A percentile compares a stretch with the other conserved stretches of the same genome.
These are phyloP conservation scores for Ciconia boyciana DNA, from an alignment of 2,113 vertebrate species.

Conservation along the genomic window DNA sequence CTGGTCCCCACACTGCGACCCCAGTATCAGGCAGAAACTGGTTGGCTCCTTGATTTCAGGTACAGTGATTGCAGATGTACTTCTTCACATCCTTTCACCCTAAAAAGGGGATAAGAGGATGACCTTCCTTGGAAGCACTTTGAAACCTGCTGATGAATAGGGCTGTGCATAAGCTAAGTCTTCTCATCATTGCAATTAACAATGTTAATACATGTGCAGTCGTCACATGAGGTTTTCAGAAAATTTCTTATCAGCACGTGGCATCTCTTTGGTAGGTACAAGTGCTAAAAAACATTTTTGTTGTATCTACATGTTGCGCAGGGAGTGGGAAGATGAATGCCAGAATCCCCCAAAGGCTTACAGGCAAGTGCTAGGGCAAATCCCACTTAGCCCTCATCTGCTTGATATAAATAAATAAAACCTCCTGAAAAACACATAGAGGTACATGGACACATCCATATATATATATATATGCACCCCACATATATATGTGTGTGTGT, in stretches of 20 bases:
- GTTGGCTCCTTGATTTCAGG: background rate
- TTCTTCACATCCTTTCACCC: background rate
- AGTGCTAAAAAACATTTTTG: background rate
- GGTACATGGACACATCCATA: background rate
- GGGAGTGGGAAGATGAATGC: background rate
- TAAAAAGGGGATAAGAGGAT: background rate
- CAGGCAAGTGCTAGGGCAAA: background rate
- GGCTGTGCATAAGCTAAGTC: background rate
- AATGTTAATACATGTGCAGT: background rate
- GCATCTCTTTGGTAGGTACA: background rate
- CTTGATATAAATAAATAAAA: background rate
- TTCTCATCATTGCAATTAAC: background rate
- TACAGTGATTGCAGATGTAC: too few relatives aligned
- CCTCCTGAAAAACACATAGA: background rate
- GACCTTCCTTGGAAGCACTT: background rate
- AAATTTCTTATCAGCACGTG: background rate
- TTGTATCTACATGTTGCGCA: accelerated
- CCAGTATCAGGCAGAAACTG: background rate
- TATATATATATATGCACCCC: too few relatives aligned
- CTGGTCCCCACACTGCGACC: background rate
- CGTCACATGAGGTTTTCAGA: background rate
- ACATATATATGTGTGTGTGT: too few relatives aligned
- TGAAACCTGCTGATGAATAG: background rate
- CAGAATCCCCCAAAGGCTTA: background rate
- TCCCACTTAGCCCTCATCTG: background rate